Conservation (phyloP, 2,113 vertebrate genomes). For the Choloepus hoffmanni region DNA sequence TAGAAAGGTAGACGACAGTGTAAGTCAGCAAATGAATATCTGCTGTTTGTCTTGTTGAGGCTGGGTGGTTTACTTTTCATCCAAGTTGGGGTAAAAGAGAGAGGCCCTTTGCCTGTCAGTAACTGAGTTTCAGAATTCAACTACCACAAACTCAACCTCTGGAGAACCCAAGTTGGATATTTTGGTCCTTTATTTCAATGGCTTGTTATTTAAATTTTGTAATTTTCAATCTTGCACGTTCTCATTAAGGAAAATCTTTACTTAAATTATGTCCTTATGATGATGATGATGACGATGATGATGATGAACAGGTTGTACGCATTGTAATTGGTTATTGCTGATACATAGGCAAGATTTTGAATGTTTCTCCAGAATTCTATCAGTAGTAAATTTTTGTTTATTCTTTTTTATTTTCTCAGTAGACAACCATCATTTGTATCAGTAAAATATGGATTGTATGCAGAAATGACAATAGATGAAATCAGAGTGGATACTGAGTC, state of each 20-base stretch:
- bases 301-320: not conserved
- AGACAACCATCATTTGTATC: not conserved
- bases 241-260: conserved; percentile 39
- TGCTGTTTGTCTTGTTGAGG: conserved; percentile 19
- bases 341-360: not conserved
- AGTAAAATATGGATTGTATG: not conserved
- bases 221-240: not conserved
- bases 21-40: conserved; percentile 58
- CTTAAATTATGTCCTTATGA: conserved; percentile 2
- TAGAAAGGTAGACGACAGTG: conserved; percentile 43
- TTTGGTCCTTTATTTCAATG: conserved; percentile 12
- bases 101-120: not conserved
- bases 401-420: not conserved
- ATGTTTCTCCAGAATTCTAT: conserved; percentile 11
- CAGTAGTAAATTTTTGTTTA: not conserved
- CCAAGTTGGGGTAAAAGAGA: not conserved
- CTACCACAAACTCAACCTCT: not conserved
- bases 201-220: not conserved
- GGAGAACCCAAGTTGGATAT: conserved; percentile 5
- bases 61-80: conserved; percentile 30
- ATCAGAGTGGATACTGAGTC: not conserved
- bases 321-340: conserved; percentile 34
- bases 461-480: not conserved
- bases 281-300: conserved; percentile 44
- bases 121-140: conserved; percentile 10